These are phyloP conservation scores for Notolepis coatsorum DNA, from an alignment of 2,797 vertebrate species.

Conservation along the genomic window DNA sequence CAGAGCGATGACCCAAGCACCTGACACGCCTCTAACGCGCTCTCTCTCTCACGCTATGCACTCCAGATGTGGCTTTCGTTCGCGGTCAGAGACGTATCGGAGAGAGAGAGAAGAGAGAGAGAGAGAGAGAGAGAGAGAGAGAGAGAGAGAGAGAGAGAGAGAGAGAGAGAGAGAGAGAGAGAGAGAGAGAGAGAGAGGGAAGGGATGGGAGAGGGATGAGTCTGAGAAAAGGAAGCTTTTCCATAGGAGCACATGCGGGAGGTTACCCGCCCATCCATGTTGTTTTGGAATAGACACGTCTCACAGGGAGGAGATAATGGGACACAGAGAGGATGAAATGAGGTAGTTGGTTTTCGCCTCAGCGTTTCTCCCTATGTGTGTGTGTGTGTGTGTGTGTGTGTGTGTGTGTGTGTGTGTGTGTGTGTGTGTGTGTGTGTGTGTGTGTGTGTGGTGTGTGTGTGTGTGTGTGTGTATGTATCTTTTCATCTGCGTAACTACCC, in stretches of 20 bases:
- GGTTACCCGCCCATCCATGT: slow-evolving; percentile 10
- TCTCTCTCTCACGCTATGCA: slow-evolving; percentile 40
- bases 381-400: slow-evolving; percentile 16
- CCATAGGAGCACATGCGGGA: not conserved
- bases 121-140: slow-evolving; percentile 17
- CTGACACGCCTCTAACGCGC: slow-evolving; percentile 47
- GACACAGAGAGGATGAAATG: slow-evolving; percentile 37
- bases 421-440: not conserved
- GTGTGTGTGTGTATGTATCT: not conserved
- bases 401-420: not conserved
- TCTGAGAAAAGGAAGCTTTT: slow-evolving; percentile 6
- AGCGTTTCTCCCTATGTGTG: not conserved
- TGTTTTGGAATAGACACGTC: slow-evolving; percentile 44
- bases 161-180: slow-evolving; percentile 27
- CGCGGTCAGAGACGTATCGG: slow-evolving; percentile 42
- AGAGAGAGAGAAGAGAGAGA: too few relatives aligned
- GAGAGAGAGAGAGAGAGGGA: too few relatives aligned
- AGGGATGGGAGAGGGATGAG: slow-evolving; percentile 11
- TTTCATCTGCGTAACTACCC: slow-evolving; percentile 22
- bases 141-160: not conserved
- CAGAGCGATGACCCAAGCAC: slow-evolving; percentile 52
- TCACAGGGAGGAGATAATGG: slow-evolving; percentile 47
- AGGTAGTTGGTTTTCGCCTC: slow-evolving; percentile 32
- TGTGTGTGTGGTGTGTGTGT: not conserved
- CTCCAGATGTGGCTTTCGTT: slow-evolving; percentile 74